Conservation (phyloP, 2,888 invertebrate genomes). For the Orchesella flavescens region DNA sequence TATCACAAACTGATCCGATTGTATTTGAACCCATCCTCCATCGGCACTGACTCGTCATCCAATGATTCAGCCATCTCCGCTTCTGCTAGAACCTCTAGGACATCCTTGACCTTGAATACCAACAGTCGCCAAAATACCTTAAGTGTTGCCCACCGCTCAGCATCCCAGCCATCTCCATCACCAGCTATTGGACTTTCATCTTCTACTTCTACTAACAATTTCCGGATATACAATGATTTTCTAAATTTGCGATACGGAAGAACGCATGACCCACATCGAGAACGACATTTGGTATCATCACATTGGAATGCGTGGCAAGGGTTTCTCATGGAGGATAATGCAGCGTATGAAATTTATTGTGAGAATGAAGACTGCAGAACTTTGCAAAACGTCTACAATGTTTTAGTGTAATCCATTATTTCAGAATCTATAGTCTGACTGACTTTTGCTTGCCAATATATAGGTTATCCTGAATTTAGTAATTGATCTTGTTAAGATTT, state of each 20-base stretch:
- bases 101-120: no score
- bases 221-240: neutral
- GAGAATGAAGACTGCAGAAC: conserved; percentile 24
- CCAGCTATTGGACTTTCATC: neutral
- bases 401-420: conserved; percentile 4
- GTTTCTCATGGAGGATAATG: neutral
- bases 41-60: neutral
- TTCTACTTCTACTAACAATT: neutral
- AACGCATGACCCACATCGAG: neutral
- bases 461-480: no score
- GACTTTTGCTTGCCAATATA: no score
- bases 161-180: neutral
- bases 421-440: neutral
- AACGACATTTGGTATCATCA: neutral
- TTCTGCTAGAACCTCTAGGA: no score
- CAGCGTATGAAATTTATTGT: conserved; percentile 14
- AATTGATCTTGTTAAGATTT: neutral
- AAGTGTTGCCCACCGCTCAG: no score
- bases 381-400: neutral
- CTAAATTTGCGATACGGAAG: neutral
- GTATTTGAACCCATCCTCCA: neutral
- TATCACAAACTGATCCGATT: conserved; percentile 38
- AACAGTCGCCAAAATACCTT: no score
- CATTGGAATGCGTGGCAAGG: neutral
- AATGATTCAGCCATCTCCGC: no score